Base-by-base conservation (phyloP, 2,888 invertebrate species). In the Conus canariensis region DNA sequence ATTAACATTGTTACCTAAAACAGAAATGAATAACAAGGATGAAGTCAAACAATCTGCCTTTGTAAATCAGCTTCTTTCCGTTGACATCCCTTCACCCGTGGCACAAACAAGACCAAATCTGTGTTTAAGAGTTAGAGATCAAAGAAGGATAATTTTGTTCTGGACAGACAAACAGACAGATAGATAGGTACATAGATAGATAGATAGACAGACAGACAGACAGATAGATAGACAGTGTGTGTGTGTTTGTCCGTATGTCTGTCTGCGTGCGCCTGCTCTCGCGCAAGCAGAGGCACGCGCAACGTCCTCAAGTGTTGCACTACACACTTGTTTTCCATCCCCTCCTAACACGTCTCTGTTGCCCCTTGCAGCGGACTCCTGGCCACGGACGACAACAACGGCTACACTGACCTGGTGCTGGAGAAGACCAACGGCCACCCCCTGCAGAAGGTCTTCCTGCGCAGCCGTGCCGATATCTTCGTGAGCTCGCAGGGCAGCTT, bases 391-490 rank as follows among this genome's bases (percentile, higher is more conserved):
- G 86, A 86, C 67, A 45, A 30, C 19, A 67, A 45, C 16, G 86
- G 86, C 64, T 67, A 12, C 86, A 30, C 86, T 6, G 86, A 86
- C 45, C 67, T 86, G 86, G 86, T 67, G 25, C 60, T 86, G 19
- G 67, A 86, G 86, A 86, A 86, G 45, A 45, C 30, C 12, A 67
- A 6, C 14, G 86, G 86, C 45, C 30, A 86, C 10, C 86, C 86
- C 10, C 22, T 86, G 16, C 86, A 86, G 86, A 86, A 67, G 45
- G 67, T 86, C 64, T 86, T 67, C 64, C 86, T 86, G 16, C 25
- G 67, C 5, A 22, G 30, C 45, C 60, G 64, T 3, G 67, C 8
- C 9, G 86, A 86, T 30, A 86, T 86, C 45, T 67, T 67, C 30
- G 67, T 67, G 67, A 8, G 67, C 19, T 67, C 64, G 2, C 86